Conservation (phyloP, 2,888 invertebrate genomes). For the Scaptomyza tumidula region DNA sequence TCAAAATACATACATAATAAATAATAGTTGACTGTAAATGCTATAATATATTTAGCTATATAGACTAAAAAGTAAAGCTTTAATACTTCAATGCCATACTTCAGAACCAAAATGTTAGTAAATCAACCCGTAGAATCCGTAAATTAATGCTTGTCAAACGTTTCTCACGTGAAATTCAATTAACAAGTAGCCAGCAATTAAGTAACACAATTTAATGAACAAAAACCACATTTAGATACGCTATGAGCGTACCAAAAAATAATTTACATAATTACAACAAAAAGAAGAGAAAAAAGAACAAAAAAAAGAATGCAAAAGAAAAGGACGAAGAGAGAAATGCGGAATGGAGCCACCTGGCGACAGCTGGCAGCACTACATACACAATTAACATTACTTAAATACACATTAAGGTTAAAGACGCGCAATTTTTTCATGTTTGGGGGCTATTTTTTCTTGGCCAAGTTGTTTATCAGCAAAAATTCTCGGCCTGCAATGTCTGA, state of each 20-base stretch:
- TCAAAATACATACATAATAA: too few species aligned
- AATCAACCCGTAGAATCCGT: too few species aligned
- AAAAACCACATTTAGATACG: slow-evolving; percentile 55
- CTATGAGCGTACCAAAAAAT: slow-evolving; percentile 28
- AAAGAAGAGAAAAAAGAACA: slow-evolving; percentile 38
- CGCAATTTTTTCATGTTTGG: slow-evolving; percentile 73
- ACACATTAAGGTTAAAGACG: slow-evolving; percentile 81
- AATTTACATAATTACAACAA: slow-evolving; percentile 58
- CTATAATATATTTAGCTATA: too few species aligned
- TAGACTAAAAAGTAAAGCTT: too few species aligned
- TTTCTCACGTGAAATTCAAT: slow-evolving; percentile 62
- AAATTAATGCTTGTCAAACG: slow-evolving; percentile 11
- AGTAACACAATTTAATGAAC: slow-evolving; percentile 35
- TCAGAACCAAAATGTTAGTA: too few species aligned
- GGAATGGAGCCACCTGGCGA: slow-evolving; percentile 47
- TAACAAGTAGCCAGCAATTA: slow-evolving; percentile 61
- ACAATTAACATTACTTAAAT: slow-evolving; percentile 82
- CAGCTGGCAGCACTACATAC: slow-evolving; percentile 56
- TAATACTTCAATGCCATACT: too few species aligned
- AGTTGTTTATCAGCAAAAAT: slow-evolving; percentile 64
- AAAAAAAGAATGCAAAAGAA: slow-evolving; percentile 12
- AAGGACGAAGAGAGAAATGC: slow-evolving; percentile 9
- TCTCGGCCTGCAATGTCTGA: slow-evolving; percentile 16
- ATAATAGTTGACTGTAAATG: too few species aligned
- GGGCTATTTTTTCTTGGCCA: slow-evolving; percentile 67